Evolutionary conservation across 1,140 invertebrate species (phyloP).

Genomic region (Apis florea): DNA sequence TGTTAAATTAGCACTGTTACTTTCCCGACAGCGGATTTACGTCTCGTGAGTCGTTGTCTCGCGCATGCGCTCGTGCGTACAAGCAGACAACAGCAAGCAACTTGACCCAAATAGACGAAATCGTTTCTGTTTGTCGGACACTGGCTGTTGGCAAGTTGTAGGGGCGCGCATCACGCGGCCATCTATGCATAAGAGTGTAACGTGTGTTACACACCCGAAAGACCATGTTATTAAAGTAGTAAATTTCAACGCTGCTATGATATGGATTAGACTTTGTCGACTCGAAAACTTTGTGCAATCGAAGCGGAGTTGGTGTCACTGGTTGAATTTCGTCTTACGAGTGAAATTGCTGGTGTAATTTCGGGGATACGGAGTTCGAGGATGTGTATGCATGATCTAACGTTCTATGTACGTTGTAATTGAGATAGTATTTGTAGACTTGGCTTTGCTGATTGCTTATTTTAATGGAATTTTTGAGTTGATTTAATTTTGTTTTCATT

Average conservation of each 20-base stretch:
- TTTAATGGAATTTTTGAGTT: no score
- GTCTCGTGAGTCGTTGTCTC: constrained; percentile 21
- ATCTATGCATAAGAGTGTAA: constrained; percentile 20
- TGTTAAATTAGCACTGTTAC: constrained; percentile 54
- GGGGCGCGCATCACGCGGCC: constrained; percentile 5
- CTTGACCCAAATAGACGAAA: constrained; percentile 67
- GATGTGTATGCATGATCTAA: neutral
- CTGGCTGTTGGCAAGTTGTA: constrained; percentile 48
- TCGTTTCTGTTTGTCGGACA: constrained; percentile 60
- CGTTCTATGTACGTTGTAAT: neutral
- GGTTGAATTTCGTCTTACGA: neutral
- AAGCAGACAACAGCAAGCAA: constrained; percentile 55
- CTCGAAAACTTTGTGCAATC: constrained; percentile 23
- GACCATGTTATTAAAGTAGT: constrained; percentile 72
- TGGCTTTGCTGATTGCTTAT: neutral
- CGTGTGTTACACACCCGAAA: constrained; percentile 6
- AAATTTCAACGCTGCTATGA: constrained; percentile 65
- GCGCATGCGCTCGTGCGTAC: neutral
- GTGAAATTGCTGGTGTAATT: constrained; percentile 4
- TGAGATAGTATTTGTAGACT: neutral
- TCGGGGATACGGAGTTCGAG: neutral
- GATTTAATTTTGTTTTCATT: no score
- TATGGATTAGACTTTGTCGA: constrained; percentile 68
- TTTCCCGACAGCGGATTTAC: constrained; percentile 56
- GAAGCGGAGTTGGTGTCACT: neutral